Evolutionary conservation across 2,113 vertebrate species (phyloP).

Genomic region (Myiopsitta monachus): DNA sequence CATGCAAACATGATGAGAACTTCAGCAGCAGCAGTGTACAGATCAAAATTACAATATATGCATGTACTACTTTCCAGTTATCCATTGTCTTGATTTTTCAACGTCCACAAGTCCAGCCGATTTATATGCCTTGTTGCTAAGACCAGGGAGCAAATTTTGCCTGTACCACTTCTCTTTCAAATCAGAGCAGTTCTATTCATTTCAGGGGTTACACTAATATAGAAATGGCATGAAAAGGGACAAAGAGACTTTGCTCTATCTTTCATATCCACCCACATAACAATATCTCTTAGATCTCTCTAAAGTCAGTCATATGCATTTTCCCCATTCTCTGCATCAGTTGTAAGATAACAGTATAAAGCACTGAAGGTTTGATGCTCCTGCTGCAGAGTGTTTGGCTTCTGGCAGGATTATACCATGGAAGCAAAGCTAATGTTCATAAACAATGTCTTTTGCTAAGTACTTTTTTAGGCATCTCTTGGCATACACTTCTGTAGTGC

Average conservation of each 20-base stretch:
- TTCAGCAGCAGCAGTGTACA: not conserved
- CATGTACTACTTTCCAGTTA: not conserved
- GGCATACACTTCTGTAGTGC: conserved; percentile 46
- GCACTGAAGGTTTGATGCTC: not conserved
- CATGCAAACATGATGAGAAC: not conserved
- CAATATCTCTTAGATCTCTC: not conserved
- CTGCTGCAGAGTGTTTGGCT: not conserved
- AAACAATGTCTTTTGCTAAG: conserved; percentile 37
- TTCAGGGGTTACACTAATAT: not conserved
- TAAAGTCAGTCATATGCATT: not conserved
- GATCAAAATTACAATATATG: not conserved
- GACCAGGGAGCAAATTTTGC: not conserved
- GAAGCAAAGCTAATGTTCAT: not conserved
- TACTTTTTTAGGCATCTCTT: conserved; percentile 1
- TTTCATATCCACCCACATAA: not conserved
- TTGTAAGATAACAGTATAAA: not conserved
- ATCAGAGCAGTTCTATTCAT: not conserved
- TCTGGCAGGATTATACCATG: not conserved
- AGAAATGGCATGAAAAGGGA: not conserved
- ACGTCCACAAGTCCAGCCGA: not conserved
- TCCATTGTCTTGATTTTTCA: not conserved
- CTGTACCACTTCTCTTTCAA: conserved; percentile 6
- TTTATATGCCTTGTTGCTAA: not conserved
- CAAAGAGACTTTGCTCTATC: not conserved
- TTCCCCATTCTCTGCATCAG: conserved; percentile 7